Evolutionary conservation across 2,797 vertebrate genomes (phyloP).

Genomic region (Acipenser transmontanus): DNA sequence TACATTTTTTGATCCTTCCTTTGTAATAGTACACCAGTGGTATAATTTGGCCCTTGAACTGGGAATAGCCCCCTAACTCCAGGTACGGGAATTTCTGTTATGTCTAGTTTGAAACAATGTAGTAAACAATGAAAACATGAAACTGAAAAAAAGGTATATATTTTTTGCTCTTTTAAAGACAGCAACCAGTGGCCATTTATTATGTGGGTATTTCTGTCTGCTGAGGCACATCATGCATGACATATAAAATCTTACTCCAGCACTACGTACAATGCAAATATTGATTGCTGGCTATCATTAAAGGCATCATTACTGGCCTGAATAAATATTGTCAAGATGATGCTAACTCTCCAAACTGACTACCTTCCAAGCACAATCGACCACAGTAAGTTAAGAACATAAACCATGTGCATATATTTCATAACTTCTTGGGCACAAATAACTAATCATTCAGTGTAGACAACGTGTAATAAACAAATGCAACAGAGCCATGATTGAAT

Average conservation of each 20-base stretch:
- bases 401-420: conserved; percentile 17
- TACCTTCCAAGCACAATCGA: conserved; percentile 30
- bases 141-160: not conserved
- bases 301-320: conserved; percentile 46
- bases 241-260: conserved; percentile 17
- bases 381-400: conserved; percentile 10
- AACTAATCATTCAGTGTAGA: conserved; percentile 35
- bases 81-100: no score
- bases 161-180: not conserved
- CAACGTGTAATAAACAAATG: conserved; percentile 18
- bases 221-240: conserved; percentile 10
- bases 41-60: no score
- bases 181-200: conserved; percentile 5
- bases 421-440: conserved; percentile 12
- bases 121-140: no score
- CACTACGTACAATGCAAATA: conserved; percentile 34
- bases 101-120: no score
- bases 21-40: no score
- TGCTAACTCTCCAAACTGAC: conserved; percentile 11
- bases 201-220: conserved; percentile 14
- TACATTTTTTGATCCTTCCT: no score
- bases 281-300: conserved; percentile 46
- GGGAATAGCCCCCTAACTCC: no score
- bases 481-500: conserved; percentile 25
- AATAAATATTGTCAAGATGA: conserved; percentile 19